Percentiles rank a stretch among this genome's conserved stretches.
Evolutionary conservation across 2,888 invertebrate genomes (phyloP).

Genomic region (Acrocyrtus sp.): DNA sequence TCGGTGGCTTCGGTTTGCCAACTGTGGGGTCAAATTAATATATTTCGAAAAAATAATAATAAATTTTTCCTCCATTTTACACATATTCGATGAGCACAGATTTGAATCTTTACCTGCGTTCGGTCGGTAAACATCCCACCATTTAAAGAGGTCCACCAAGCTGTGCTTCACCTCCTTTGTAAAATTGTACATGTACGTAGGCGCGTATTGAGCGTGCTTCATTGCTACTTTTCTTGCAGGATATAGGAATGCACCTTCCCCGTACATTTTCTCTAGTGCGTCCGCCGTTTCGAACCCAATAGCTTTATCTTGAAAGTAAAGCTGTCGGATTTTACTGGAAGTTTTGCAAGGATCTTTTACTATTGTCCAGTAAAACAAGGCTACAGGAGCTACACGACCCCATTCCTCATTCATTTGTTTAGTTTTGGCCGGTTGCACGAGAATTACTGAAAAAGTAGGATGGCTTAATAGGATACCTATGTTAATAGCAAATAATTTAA

Average conservation of each 20-base stretch:
- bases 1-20: conserved; percentile 18
- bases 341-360: conserved; percentile 34
- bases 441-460: conserved; percentile 14
- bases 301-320: conserved; percentile 31
- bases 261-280: conserved; percentile 8
- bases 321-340: conserved; percentile 24
- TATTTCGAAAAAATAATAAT: background rate
- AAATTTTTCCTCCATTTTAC: background rate
- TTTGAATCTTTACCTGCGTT: background rate
- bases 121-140: background rate
- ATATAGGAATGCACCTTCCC: conserved; percentile 26
- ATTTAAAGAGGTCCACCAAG: conserved; percentile 23
- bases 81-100: background rate
- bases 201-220: conserved; percentile 29
- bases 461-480: background rate
- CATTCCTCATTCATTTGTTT: conserved; percentile 42
- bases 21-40: background rate
- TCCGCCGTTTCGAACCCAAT: conserved; percentile 19
- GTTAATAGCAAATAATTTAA: background rate
- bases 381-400: conserved; percentile 33
- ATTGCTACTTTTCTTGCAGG: conserved; percentile 32
- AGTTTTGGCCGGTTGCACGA: conserved; percentile 18
- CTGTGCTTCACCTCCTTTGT: conserved; percentile 6
- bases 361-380: conserved; percentile 21
- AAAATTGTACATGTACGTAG: conserved; percentile 46